Percentiles rank a stretch among this genome's conserved stretches.
phyloP scores from a whole-genome alignment of 2,888 invertebrate species.

The Electrophaes corylata region DNA sequence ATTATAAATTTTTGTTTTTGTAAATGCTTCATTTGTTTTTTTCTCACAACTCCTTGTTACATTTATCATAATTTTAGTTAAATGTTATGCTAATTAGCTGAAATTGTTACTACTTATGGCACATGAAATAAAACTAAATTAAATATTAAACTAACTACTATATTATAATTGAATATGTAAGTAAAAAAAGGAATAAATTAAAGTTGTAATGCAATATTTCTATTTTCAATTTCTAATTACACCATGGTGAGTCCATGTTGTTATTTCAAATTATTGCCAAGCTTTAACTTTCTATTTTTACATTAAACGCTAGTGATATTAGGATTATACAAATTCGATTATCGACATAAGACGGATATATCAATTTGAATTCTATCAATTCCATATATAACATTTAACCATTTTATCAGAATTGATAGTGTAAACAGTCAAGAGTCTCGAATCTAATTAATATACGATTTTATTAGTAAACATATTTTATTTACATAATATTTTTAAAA shows the following conservation, averaged over 20 bases:
- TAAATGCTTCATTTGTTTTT: constrained; percentile 74
- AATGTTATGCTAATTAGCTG: constrained; percentile 50
- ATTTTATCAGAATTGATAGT: constrained; percentile 61
- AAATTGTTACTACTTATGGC: constrained; percentile 67
- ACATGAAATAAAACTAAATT: constrained; percentile 68
- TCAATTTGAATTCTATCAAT: constrained; percentile 75
- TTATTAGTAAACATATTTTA: constrained; percentile 45
- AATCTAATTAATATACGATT: constrained; percentile 27
- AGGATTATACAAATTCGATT: constrained; percentile 77
- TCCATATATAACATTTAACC: constrained; percentile 71
- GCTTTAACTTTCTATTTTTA: constrained; percentile 64
- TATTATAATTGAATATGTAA: constrained; percentile 29
- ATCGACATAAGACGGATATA: constrained; percentile 80
- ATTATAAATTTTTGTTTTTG: constrained; percentile 66
- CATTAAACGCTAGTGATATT: constrained; percentile 77
- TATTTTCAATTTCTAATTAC: constrained; percentile 36
- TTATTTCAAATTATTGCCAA: constrained; percentile 78
- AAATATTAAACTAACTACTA: constrained; percentile 34
- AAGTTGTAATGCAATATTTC: background rate
- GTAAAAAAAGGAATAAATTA: constrained; percentile 24
- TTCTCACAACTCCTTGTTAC: constrained; percentile 80
- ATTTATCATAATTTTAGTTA: constrained; percentile 43
- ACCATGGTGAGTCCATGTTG: constrained; percentile 47
- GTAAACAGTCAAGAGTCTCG: constrained; percentile 48
- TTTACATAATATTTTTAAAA: constrained; percentile 68